Evolutionary conservation across 2,113 vertebrate species (phyloP).

Genomic region (Notothenia rossii): DNA sequence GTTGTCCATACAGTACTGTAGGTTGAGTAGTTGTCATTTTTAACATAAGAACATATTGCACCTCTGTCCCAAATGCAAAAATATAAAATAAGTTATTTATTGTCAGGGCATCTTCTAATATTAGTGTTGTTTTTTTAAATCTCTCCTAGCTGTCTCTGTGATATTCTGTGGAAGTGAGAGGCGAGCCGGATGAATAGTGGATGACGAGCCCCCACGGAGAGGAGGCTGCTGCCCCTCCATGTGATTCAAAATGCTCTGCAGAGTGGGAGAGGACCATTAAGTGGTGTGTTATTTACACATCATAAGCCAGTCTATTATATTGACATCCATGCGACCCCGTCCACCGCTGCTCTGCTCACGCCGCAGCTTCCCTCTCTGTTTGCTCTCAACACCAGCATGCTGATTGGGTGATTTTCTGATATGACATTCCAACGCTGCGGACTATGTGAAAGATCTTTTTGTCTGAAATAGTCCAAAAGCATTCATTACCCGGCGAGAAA

Average conservation of each 20-base stretch:
- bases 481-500: conserved; percentile 84
- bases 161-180: conserved; percentile 66
- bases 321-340: conserved; percentile 81
- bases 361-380: conserved; percentile 79
- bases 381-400: conserved; percentile 84
- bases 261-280: conserved; percentile 83
- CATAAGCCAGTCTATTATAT: conserved; percentile 87
- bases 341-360: conserved; percentile 60
- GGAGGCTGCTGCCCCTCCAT: conserved; percentile 69
- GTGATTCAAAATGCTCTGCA: conserved; percentile 85
- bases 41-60: neutral
- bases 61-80: neutral
- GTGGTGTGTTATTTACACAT: conserved; percentile 85
- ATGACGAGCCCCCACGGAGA: conserved; percentile 47
- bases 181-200: conserved; percentile 65
- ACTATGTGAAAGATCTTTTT: conserved; percentile 77
- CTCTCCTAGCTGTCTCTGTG: conserved; percentile 12
- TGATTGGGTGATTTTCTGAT: conserved; percentile 88
- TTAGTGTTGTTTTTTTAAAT: neutral
- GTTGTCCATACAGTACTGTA: neutral
- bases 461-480: conserved; percentile 83
- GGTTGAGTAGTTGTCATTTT: neutral
- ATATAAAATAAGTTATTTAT: neutral
- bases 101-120: neutral
- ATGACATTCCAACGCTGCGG: conserved; percentile 83